Percentiles rank a stretch among this genome's conserved stretches.
phyloP scores from a whole-genome alignment of 2,888 invertebrate species.

The Chalcosyrphus nemorum region DNA sequence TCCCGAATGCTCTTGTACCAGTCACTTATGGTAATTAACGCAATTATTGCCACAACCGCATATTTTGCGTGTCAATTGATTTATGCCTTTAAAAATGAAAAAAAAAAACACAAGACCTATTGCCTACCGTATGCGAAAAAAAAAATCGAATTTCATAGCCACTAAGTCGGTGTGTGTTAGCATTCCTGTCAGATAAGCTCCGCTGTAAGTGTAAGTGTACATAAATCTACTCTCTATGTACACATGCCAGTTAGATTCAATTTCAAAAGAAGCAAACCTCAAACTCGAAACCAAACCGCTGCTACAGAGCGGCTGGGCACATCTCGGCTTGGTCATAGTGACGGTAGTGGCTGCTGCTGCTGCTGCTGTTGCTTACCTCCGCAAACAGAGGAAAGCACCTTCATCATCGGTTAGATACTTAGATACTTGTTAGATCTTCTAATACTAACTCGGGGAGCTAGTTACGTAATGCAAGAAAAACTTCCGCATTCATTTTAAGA shows the following conservation, averaged over 20 bases:
- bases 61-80: constrained; percentile 73
- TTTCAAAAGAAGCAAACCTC: constrained; percentile 72
- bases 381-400: constrained; percentile 67
- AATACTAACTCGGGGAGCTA: constrained; percentile 76
- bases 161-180: constrained; percentile 16
- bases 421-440: constrained; percentile 74
- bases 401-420: constrained; percentile 71
- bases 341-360: constrained; percentile 3
- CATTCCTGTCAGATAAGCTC: constrained; percentile 67
- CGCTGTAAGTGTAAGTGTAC: constrained; percentile 11
- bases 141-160: constrained; percentile 55
- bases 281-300: constrained; percentile 68
- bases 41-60: constrained; percentile 67
- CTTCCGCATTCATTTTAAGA: constrained; percentile 82
- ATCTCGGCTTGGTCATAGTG: no score
- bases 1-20: constrained; percentile 38
- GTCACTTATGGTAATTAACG: constrained; percentile 56
- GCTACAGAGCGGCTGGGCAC: constrained; percentile 49
- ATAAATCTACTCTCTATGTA: constrained; percentile 62
- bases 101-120: constrained; percentile 17
- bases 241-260: constrained; percentile 72
- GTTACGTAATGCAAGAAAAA: constrained; percentile 82
- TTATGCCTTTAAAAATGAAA: constrained; percentile 55
- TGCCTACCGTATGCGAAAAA: constrained; percentile 25
- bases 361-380: constrained; percentile 62